Evolutionary conservation across 2,797 vertebrate species (phyloP), one percentile per base, ranked within the genome.

Genomic region (Notolabrus celidotus): DNA sequence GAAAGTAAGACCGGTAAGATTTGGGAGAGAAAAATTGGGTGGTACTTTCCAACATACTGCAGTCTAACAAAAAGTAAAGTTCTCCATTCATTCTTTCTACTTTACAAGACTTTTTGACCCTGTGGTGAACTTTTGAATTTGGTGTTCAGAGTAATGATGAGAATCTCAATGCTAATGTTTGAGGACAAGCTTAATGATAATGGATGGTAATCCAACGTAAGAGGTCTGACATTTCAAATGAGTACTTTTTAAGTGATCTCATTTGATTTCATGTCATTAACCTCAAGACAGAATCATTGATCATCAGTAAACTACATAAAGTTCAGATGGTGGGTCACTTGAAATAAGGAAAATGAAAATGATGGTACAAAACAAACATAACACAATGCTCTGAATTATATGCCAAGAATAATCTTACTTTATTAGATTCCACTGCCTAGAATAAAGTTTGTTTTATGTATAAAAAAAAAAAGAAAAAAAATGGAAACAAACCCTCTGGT

Each of bases 81-180:
- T 53, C 19, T 29, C 1, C 5, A 20, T 31, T 11, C 6, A 11
- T 14, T 45, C 20, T 61, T 45, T 16, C 4, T 31, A 22, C 25
- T 69, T 67, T 46, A 15, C 46, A 50, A 36, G 34, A 61, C 27
- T 45, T 62, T 23, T 10, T 72, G 34, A 34, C 49, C 45, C 4
- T 50, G 16, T 2, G 12, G 23, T 11, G 46, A 76, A 71, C 46
- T 66, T 75, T 57, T 27, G 69, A 12, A 47, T 41, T 8, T 0
- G 4, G 8, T 14, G 14, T 58, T 77, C 22, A 16, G 73, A 58
- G 42, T 53, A 27, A 55, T 41, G 23, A 58, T 70, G 27, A 58
- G 14, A 56, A 55, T 20, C 50, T 74, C 33, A 64, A 5, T 9
- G 47, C 14, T 70, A 57, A 77, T 14, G 49, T 51, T 22, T 56